These are phyloP conservation scores for Lobophora halterata DNA, from an alignment of 2,888 invertebrate genomes.

Conservation along the genomic window DNA sequence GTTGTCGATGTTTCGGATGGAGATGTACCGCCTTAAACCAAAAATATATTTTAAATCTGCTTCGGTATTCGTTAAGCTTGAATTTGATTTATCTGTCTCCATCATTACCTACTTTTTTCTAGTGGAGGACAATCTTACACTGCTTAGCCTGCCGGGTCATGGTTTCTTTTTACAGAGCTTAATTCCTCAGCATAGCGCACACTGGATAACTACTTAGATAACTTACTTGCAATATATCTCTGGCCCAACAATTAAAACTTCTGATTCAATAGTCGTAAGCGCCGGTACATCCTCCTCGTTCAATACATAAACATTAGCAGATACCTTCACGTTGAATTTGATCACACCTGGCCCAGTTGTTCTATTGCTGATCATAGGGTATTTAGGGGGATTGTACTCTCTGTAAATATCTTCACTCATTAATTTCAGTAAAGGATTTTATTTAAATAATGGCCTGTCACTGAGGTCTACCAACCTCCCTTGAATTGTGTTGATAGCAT, in stretches of 20 bases:
- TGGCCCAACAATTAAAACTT: conserved; percentile 81
- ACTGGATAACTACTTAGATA: background rate
- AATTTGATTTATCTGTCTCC: too few relatives aligned
- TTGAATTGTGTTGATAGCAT: conserved; percentile 84
- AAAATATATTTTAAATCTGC: background rate
- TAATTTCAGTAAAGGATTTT: background rate
- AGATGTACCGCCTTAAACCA: conserved; percentile 72
- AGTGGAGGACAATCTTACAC: too few relatives aligned
- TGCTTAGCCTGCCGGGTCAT: too few relatives aligned
- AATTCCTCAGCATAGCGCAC: too few relatives aligned
- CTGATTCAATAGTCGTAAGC: conserved; percentile 83
- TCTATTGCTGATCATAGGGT: conserved; percentile 83
- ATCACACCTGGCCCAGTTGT: conserved; percentile 83
- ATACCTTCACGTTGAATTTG: conserved; percentile 70
- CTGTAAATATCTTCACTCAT: conserved; percentile 46
- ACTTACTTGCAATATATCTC: conserved; percentile 78
- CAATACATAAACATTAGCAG: conserved; percentile 82
- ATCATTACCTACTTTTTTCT: too few relatives aligned
- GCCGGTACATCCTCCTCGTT: conserved; percentile 87
- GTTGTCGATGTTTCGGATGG: conserved; percentile 84
- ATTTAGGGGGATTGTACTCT: conserved; percentile 58
- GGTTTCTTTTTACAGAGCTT: too few relatives aligned
- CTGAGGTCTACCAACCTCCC: conserved; percentile 56
- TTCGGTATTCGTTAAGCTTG: too few relatives aligned
- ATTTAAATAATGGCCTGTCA: background rate